Evolutionary conservation across 2,888 invertebrate genomes (phyloP).

Genomic region (Tiliacea citrago): DNA sequence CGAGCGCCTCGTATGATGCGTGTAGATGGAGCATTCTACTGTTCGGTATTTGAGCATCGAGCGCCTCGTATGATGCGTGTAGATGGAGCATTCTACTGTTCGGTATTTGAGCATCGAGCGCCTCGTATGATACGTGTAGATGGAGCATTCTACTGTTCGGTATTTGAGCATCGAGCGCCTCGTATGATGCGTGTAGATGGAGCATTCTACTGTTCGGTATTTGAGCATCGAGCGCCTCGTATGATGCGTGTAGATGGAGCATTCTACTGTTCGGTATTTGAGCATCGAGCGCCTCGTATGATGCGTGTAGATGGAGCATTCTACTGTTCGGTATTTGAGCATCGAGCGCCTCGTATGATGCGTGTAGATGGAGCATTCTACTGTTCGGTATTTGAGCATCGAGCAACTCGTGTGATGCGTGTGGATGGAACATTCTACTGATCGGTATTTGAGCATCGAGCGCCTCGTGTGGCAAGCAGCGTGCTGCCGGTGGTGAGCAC

Average conservation of each 20-base stretch:
- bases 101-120: constrained; percentile 72
- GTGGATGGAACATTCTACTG: constrained; percentile 70
- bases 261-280: constrained; percentile 72
- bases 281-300: constrained; percentile 68
- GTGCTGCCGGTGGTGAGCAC: not conserved
- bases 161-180: constrained; percentile 71
- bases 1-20: constrained; percentile 60
- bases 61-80: constrained; percentile 60
- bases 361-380: constrained; percentile 69
- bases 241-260: constrained; percentile 68
- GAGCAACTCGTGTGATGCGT: constrained; percentile 57
- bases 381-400: constrained; percentile 73
- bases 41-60: constrained; percentile 74
- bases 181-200: constrained; percentile 68
- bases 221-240: constrained; percentile 69
- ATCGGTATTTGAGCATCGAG: constrained; percentile 73
- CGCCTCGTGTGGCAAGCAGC: constrained; percentile 63
- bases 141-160: constrained; percentile 69
- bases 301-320: constrained; percentile 68
- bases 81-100: constrained; percentile 70
- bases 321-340: constrained; percentile 73
- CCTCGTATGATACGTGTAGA: constrained; percentile 65
- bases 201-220: constrained; percentile 70
- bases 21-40: constrained; percentile 70
- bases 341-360: constrained; percentile 63